phyloP scores from a whole-genome alignment of 2,797 vertebrate species.

The Manis crassicaudata region DNA sequence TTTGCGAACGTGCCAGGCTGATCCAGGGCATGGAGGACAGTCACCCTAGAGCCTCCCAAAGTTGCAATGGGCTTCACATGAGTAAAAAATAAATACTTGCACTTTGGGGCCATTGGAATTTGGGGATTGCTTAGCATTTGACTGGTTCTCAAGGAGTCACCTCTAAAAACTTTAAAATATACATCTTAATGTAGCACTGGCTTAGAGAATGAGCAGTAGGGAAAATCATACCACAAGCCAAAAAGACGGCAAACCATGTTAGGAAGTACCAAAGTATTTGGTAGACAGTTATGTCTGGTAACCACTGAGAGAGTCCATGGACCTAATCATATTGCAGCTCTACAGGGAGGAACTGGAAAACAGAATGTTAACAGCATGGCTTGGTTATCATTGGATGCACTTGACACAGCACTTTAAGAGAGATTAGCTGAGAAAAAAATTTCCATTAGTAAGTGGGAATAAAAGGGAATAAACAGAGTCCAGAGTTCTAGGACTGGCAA shows the following conservation, averaged over 20 bases:
- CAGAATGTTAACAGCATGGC: background rate
- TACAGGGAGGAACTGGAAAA: background rate
- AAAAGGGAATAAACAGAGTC: background rate
- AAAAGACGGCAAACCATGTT: background rate
- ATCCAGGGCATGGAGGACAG: background rate
- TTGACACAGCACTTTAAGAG: conserved; percentile 8
- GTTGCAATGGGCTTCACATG: background rate
- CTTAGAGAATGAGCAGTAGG: background rate
- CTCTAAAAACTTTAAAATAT: conserved; percentile 1
- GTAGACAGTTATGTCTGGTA: background rate
- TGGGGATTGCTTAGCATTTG: background rate
- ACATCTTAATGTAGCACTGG: background rate
- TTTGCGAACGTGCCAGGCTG: background rate
- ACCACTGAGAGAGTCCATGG: background rate
- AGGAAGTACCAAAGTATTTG: background rate
- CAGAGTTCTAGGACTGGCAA: background rate
- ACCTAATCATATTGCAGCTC: background rate
- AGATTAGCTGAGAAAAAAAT: conserved; percentile 10
- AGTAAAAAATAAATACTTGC: background rate
- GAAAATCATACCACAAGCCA: background rate
- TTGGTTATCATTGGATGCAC: conserved; percentile 1
- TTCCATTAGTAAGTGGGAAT: conserved; percentile 28
- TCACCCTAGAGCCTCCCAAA: background rate
- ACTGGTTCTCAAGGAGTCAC: background rate
- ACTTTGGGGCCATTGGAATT: background rate